phyloP scores from a whole-genome alignment of 2,888 invertebrate species.

The Ramazzottius varieornatus region DNA sequence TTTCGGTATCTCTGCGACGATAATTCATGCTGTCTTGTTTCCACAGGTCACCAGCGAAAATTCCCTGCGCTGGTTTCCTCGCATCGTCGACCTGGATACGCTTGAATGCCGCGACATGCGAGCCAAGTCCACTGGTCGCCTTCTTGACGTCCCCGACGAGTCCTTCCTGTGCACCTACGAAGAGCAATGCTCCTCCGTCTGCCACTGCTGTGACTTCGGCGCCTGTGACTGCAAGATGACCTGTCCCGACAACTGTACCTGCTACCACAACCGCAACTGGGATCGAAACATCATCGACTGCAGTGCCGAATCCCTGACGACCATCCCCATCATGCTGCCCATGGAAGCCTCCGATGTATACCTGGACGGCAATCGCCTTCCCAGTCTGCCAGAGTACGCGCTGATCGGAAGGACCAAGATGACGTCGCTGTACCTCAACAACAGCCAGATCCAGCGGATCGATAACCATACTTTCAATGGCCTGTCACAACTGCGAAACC shows the following conservation, averaged over 20 bases:
- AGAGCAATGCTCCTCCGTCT: constrained; percentile 55
- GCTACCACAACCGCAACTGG: constrained; percentile 65
- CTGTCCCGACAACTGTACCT: constrained; percentile 58
- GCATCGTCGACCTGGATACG: constrained; percentile 51
- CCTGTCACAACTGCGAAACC: constrained; percentile 41
- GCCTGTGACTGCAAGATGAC: constrained; percentile 78
- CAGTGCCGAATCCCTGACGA: constrained; percentile 33
- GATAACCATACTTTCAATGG: constrained; percentile 61
- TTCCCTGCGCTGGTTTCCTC: constrained; percentile 42
- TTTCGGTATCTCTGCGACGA: background rate
- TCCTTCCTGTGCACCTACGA: constrained; percentile 52
- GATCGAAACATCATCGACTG: constrained; percentile 60
- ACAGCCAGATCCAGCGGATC: constrained; percentile 46
- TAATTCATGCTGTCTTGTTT: too few species aligned
- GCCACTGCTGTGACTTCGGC: constrained; percentile 69
- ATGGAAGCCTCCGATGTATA: constrained; percentile 71
- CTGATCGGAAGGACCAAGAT: constrained; percentile 57
- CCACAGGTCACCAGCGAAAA: background rate
- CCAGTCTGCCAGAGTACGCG: constrained; percentile 46
- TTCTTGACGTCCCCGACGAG: background rate
- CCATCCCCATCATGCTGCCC: constrained; percentile 48
- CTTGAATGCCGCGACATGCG: constrained; percentile 47
- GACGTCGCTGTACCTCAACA: constrained; percentile 45
- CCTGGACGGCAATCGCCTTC: constrained; percentile 53
- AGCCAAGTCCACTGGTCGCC: constrained; percentile 4